Percentiles rank a stretch among this genome's conserved stretches.
These are phyloP conservation scores for Ditylenchus dipsaci DNA, from an alignment of 1,140 invertebrate species.

Conservation along the genomic window DNA sequence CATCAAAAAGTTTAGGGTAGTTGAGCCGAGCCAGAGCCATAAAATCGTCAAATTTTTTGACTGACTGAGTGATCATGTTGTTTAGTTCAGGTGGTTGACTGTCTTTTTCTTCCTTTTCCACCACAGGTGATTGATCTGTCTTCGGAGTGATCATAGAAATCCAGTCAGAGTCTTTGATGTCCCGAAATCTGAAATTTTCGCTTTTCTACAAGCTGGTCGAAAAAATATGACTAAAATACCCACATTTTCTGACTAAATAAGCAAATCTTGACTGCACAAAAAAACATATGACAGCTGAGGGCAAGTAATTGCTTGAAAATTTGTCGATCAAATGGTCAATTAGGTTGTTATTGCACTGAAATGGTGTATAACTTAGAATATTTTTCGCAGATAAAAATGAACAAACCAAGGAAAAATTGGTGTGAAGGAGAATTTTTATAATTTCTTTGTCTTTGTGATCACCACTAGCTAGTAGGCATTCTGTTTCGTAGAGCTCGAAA, in stretches of 20 bases:
- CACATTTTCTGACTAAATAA: slow-evolving; percentile 15
- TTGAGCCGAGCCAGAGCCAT: slow-evolving; percentile 1
- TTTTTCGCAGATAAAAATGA: not conserved
- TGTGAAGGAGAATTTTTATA: slow-evolving; percentile 5
- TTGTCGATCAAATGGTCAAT: slow-evolving; percentile 23
- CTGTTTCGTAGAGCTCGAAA: slow-evolving; percentile 2
- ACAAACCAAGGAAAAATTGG: slow-evolving; percentile 17
- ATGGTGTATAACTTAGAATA: too few species aligned
- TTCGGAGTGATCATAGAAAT: too few species aligned
- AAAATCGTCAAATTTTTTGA: slow-evolving; percentile 16
- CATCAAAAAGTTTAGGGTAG: not conserved
- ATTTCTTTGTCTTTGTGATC: slow-evolving; percentile 10
- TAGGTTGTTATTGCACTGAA: slow-evolving; percentile 18
- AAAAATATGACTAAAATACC: too few species aligned
- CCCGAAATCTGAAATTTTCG: too few species aligned
- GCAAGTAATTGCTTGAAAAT: slow-evolving; percentile 15
- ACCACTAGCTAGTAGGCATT: not conserved
- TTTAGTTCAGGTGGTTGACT: too few species aligned
- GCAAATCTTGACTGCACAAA: slow-evolving; percentile 17
- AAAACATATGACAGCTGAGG: slow-evolving; percentile 21
- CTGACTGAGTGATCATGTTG: too few species aligned
- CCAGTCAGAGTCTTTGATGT: too few species aligned
- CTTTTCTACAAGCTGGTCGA: too few species aligned
- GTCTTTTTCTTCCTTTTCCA: too few species aligned
- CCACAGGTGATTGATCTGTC: too few species aligned